Conservation (phyloP, 2,888 invertebrate species). For the Vesta saturnalis region DNA sequence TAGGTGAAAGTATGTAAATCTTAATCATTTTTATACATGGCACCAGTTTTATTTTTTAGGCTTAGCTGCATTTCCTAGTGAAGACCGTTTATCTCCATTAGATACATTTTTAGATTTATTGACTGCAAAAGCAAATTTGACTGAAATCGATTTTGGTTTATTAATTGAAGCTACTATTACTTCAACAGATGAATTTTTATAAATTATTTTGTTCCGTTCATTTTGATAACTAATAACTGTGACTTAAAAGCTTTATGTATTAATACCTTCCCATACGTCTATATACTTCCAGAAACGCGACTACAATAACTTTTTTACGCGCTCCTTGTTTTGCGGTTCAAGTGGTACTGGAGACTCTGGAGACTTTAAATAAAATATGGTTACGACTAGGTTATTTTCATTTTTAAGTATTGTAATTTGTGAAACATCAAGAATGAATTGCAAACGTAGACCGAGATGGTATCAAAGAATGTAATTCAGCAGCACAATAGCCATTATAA, state of each 20-base stretch:
- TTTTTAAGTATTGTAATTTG: no score
- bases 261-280: no score
- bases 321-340: neutral
- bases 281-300: no score
- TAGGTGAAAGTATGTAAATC: slow-evolving; percentile 25
- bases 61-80: slow-evolving; percentile 76
- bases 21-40: neutral
- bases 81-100: slow-evolving; percentile 78
- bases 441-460: no score
- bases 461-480: no score
- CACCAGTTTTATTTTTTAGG: slow-evolving; percentile 62
- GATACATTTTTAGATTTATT: slow-evolving; percentile 86
- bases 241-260: neutral
- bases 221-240: neutral
- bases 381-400: no score
- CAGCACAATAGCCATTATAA: no score
- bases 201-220: slow-evolving; percentile 31
- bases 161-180: slow-evolving; percentile 85
- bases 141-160: slow-evolving; percentile 86
- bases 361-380: neutral
- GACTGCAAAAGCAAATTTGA: slow-evolving; percentile 87
- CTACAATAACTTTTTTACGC: neutral
- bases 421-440: no score
- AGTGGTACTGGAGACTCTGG: neutral
- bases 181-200: slow-evolving; percentile 66